Conservation (phyloP, 2,113 vertebrate genomes). For the Pelusios castaneus region DNA sequence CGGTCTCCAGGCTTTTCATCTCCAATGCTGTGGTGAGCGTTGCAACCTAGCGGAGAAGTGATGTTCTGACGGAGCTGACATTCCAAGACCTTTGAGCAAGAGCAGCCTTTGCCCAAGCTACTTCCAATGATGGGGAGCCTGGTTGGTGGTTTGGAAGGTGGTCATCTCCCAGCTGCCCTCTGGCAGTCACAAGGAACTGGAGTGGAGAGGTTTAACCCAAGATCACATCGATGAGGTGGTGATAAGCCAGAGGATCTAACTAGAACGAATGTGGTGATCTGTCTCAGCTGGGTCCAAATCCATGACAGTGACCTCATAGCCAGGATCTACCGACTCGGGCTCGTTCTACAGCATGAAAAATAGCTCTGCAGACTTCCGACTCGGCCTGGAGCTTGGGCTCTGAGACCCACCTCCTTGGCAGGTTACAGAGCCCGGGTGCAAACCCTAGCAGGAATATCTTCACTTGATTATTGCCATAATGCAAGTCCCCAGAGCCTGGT, state of each 20-base stretch:
- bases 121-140: background rate
- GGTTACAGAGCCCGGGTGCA: too few species aligned
- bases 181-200: background rate
- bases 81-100: background rate
- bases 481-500: background rate
- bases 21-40: background rate
- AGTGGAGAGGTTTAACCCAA: background rate
- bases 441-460: too few species aligned
- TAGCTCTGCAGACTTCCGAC: background rate
- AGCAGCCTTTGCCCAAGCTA: background rate
- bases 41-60: background rate
- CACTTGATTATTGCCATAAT: too few species aligned
- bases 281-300: background rate
- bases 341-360: background rate
- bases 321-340: too few species aligned
- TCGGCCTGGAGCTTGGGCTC: background rate
- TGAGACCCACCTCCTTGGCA: too few species aligned
- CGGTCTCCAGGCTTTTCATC: background rate
- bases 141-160: background rate
- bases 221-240: background rate
- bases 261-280: background rate
- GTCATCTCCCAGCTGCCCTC: background rate
- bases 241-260: background rate
- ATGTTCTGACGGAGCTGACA: background rate
- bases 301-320: background rate